These are phyloP conservation scores for Diglossa cyanea DNA, from an alignment of 2,797 vertebrate species.

Conservation along the genomic window DNA sequence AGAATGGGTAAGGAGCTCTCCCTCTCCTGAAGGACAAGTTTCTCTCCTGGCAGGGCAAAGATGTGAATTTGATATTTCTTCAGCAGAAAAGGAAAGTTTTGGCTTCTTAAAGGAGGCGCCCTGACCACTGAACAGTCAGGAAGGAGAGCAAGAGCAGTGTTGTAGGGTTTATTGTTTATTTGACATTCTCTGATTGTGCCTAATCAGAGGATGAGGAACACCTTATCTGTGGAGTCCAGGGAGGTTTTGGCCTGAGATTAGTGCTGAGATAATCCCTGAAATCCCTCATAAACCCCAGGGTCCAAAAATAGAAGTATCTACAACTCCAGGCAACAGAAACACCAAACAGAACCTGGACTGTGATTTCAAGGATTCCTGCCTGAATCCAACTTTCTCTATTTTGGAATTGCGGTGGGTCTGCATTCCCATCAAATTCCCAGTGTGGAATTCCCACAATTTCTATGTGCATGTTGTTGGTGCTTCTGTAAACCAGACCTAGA, in stretches of 20 bases:
- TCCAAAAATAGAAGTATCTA: not conserved
- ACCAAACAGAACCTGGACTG: not conserved
- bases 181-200: not conserved
- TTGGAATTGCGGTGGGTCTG: not conserved
- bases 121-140: not conserved
- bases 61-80: not conserved
- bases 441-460: not conserved
- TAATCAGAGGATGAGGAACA: slow-evolving; percentile 1
- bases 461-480: fast-evolving
- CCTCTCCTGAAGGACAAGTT: not conserved
- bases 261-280: slow-evolving; percentile 41
- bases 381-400: not conserved
- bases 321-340: not conserved
- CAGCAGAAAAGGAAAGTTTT: not conserved
- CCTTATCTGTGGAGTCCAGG: not conserved
- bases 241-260: slow-evolving; percentile 50
- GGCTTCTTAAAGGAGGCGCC: not conserved
- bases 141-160: not conserved
- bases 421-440: not conserved
- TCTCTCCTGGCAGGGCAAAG: not conserved
- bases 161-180: not conserved
- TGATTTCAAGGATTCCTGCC: not conserved
- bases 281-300: not conserved
- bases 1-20: not conserved
- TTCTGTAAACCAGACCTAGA: not conserved